A percentile compares a stretch with the other conserved stretches of the same genome.
phyloP scores from a whole-genome alignment of 2,888 invertebrate species.

The Julus scandinavius region DNA sequence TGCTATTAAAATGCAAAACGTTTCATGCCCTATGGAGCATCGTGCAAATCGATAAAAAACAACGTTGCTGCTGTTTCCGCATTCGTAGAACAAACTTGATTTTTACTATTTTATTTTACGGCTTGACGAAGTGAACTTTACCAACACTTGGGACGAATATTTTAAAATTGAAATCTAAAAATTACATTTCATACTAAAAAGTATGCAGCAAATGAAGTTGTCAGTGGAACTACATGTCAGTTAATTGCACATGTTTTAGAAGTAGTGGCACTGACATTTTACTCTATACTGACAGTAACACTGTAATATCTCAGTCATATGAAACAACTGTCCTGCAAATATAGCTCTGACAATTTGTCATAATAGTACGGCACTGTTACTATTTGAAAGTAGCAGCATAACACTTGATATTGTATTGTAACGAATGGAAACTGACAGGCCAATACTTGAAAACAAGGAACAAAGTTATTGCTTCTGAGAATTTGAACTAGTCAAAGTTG shows the following conservation, averaged over 20 bases:
- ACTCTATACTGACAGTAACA: neutral
- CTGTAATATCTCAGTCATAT: neutral
- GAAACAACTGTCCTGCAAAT: neutral
- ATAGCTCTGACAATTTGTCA: neutral
- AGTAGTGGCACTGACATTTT: neutral
- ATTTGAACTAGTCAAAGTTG: slow-evolving; percentile 29
- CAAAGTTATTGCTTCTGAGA: neutral
- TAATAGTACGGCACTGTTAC: neutral
- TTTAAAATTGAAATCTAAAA: too few relatives aligned
- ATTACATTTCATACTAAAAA: too few relatives aligned
- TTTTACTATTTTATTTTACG: neutral
- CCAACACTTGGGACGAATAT: neutral
- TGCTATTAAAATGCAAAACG: neutral
- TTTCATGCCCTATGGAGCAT: neutral
- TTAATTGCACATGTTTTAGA: neutral
- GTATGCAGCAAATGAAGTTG: neutral
- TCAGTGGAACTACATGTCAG: neutral
- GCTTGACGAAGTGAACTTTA: neutral
- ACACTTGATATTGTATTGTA: too few relatives aligned
- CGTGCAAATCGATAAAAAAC: slow-evolving; percentile 33
- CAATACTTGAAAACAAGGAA: neutral
- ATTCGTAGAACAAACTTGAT: neutral
- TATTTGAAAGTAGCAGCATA: too few relatives aligned
- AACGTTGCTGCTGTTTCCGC: slow-evolving; percentile 20
- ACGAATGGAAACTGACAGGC: neutral